Base-by-base conservation (phyloP, 2,888 invertebrate species). In the Mechanitis messenoides region DNA sequence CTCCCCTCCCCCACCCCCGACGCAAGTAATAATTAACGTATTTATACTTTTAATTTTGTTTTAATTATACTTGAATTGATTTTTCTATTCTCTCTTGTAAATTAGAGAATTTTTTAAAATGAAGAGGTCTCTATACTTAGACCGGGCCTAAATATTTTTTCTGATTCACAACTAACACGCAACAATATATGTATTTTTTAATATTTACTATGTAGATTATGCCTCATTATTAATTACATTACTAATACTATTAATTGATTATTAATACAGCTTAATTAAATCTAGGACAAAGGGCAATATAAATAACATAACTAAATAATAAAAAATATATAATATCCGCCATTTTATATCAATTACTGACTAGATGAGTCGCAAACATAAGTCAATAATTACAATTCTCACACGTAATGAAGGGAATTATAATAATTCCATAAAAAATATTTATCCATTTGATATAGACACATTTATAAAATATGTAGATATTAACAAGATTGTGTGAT, bases 401-500 rank as follows among this genome's bases (percentile, higher is more conserved):
- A 50, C 50, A 50, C 9, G 31, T 50, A 28, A 31, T 31, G 28
- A 28, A 28, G 47, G n/a, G 20, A 50, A 50, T 31, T 50, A 50
- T 9, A 11, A 42, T 42, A 9, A 42, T 42, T 50, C 31, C 9
- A 50, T 50, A 50, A 9, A 50, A 47, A 50, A 50, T 50, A 50
- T 50, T 50, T 50, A 28, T 7, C 11, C 50, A 7, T 50, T 31
- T 31, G 31, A 9, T 31, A 50, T 31, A 31, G 9, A 50, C 7
- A 50, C 31, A 50, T 31, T 50, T 50, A 50, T 50, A 50, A 47
- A 47, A 47, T 50, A 50, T 31, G 5, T 50, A 50, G 42, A 9
- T 3, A 9, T 7, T 11, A 38, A 38, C 11, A 42, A 9, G 11
- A 42, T 42, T 42, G 31, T 31, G 28, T 31, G 31, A 47, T 50